These are phyloP conservation scores for Halichoeres trimaculatus DNA, from an alignment of 2,113 vertebrate genomes.

Conservation along the genomic window DNA sequence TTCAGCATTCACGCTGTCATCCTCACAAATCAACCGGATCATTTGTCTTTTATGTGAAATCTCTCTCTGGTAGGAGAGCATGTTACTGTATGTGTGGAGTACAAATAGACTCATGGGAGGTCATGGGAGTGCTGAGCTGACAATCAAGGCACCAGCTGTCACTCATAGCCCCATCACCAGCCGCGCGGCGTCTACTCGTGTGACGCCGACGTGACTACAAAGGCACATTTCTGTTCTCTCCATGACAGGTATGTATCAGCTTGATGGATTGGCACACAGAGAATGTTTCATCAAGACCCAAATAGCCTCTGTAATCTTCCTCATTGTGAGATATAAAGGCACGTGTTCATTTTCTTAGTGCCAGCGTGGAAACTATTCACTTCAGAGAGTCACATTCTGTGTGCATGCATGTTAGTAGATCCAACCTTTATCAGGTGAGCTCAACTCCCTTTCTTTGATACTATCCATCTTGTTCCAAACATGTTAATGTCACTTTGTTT, in stretches of 20 bases:
- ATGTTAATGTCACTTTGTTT: neutral
- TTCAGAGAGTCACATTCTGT: neutral
- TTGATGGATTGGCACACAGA: conserved; percentile 48
- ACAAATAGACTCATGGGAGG: conserved; percentile 61
- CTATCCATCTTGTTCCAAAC: neutral
- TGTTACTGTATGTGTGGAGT: conserved; percentile 35
- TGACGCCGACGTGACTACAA: conserved; percentile 60
- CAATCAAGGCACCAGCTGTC: conserved; percentile 58
- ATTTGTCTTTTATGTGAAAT: conserved; percentile 49
- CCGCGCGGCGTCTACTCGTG: conserved; percentile 24
- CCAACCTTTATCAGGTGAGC: neutral
- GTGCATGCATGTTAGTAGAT: neutral
- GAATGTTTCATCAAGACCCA: conserved; percentile 58
- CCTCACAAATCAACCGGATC: conserved; percentile 28
- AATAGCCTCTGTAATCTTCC: conserved; percentile 60
- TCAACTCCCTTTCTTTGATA: neutral
- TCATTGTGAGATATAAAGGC: conserved; percentile 48
- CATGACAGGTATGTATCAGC: conserved; percentile 61
- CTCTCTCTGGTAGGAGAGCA: conserved; percentile 27
- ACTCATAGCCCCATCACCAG: conserved; percentile 54
- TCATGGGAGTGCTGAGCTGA: conserved; percentile 65
- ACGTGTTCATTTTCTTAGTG: conserved; percentile 14
- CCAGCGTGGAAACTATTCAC: conserved; percentile 9
- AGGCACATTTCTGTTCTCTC: conserved; percentile 51
- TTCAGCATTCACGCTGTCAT: conserved; percentile 44